Conservation (phyloP, 1,140 invertebrate genomes). For the Drosophila cardini region DNA sequence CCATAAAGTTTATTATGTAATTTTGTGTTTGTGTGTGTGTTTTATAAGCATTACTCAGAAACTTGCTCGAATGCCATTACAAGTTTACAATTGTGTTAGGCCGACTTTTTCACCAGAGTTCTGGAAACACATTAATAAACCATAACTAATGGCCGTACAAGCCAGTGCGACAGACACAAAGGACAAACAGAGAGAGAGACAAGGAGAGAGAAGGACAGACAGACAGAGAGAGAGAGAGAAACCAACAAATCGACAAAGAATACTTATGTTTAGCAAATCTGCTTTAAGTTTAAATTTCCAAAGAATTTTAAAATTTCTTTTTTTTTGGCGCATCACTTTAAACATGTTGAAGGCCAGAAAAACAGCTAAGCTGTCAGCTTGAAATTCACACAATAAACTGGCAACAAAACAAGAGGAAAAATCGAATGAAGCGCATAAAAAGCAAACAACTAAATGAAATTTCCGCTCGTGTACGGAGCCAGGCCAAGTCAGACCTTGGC, state of each 20-base stretch:
- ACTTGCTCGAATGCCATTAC: conserved; percentile 76
- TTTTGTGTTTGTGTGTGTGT: conserved; percentile 45
- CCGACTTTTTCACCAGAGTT: conserved; percentile 46
- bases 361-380: conserved; percentile 43
- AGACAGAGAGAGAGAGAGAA: not conserved
- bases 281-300: conserved; percentile 19
- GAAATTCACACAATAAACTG: conserved; percentile 56
- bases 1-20: conserved; percentile 79
- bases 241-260: conserved; percentile 24
- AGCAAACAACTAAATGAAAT: conserved; percentile 81
- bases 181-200: not conserved
- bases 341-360: conserved; percentile 23
- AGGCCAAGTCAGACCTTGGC: not conserved
- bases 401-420: conserved; percentile 50
- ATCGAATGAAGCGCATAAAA: conserved; percentile 64
- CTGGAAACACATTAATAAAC: conserved; percentile 65
- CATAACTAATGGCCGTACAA: conserved; percentile 70
- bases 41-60: conserved; percentile 64
- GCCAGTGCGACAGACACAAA: conserved; percentile 22
- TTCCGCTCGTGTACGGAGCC: conserved; percentile 57
- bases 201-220: not conserved
- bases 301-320: conserved; percentile 3
- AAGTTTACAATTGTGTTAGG: conserved; percentile 77
- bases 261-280: conserved; percentile 21
- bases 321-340: conserved; percentile 34